Evolutionary conservation across 2,888 invertebrate genomes (phyloP).

Genomic region (Phaedon cochleariae): DNA sequence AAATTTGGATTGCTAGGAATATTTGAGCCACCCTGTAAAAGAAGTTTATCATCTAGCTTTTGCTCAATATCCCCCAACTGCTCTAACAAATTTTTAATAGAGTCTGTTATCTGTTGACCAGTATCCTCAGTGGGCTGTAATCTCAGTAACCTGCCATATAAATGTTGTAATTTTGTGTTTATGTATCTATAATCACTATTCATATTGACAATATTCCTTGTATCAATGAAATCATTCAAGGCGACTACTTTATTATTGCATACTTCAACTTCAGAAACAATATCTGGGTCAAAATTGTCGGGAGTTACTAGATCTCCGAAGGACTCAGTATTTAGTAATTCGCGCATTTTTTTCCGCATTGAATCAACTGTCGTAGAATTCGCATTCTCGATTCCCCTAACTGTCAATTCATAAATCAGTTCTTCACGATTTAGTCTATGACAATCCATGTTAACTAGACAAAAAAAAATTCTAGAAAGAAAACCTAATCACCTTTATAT

Average conservation of each 20-base stretch:
- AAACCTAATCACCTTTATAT: too few relatives aligned
- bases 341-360: neutral
- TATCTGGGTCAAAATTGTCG: neutral
- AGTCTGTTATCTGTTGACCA: too few relatives aligned
- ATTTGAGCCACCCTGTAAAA: neutral
- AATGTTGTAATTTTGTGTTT: constrained; percentile 11
- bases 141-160: constrained; percentile 15
- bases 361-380: neutral
- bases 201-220: neutral
- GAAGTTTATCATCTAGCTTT: constrained; percentile 12
- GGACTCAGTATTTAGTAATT: neutral
- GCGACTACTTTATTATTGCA: constrained; percentile 11
- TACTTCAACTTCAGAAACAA: constrained; percentile 5
- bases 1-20: neutral
- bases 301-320: constrained; percentile 2
- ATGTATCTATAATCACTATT: constrained; percentile 4
- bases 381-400: constrained; percentile 1
- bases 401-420: neutral
- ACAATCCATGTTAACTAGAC: neutral
- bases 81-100: neutral
- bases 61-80: neutral
- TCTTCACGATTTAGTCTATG: neutral
- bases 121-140: neutral
- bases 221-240: neutral
- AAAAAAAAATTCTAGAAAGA: too few relatives aligned